Conservation (phyloP, 2,797 vertebrate genomes). For the Platalea minor region DNA sequence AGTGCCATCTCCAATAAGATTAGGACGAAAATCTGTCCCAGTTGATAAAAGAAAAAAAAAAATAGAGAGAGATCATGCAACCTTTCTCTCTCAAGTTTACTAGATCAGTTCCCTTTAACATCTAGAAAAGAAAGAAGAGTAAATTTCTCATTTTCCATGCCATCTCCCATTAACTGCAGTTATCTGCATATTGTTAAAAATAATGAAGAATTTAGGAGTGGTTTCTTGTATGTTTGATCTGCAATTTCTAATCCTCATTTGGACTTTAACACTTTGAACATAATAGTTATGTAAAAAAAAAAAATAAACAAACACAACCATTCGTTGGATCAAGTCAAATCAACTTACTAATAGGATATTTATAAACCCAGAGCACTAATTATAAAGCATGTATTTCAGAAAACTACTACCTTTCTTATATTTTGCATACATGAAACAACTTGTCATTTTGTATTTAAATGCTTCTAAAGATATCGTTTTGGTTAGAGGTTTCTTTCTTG, state of each 20-base stretch:
- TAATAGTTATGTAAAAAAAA: neutral
- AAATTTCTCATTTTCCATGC: neutral
- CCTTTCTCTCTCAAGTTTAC: neutral
- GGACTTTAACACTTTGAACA: neutral
- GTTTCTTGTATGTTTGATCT: neutral
- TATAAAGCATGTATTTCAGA: neutral
- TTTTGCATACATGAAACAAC: neutral
- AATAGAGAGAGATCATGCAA: neutral
- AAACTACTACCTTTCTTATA: neutral
- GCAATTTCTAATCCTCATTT: neutral
- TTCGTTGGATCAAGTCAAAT: neutral
- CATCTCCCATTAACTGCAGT: neutral
- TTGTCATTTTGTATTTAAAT: neutral
- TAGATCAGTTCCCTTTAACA: neutral
- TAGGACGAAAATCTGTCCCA: conserved; percentile 37
- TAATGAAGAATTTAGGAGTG: neutral
- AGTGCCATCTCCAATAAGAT: conserved; percentile 36
- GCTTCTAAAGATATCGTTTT: neutral
- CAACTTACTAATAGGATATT: neutral
- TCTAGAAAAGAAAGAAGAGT: neutral
- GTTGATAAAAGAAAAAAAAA: neutral
- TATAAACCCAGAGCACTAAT: neutral
- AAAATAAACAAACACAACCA: too few relatives aligned
- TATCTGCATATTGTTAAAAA: neutral
- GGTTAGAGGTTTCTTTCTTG: neutral